A percentile compares a stretch with the other conserved stretches of the same genome.
Conservation (phyloP, 2,113 vertebrate species). For the Ptychochromis oligacanthus region DNA sequence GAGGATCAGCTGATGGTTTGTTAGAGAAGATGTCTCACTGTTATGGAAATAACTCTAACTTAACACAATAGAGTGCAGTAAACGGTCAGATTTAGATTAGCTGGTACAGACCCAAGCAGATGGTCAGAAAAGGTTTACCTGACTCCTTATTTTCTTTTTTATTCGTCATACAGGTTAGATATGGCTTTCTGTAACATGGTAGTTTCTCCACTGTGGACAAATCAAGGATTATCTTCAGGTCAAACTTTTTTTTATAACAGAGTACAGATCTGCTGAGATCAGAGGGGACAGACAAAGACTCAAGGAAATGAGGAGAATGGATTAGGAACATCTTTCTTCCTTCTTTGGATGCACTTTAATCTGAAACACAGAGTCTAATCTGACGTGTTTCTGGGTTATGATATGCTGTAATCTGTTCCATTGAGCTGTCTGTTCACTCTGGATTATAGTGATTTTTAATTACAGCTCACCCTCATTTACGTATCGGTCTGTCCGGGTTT, state of each 20-base stretch:
- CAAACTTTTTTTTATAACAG: too few species aligned
- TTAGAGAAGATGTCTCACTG: neutral
- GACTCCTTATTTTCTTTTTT: too few species aligned
- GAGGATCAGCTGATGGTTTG: neutral
- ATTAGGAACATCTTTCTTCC: neutral
- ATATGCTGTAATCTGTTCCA: constrained; percentile 64
- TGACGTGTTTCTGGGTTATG: constrained; percentile 33
- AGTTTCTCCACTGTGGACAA: neutral
- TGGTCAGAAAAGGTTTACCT: neutral
- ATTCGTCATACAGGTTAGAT: neutral
- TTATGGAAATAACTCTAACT: neutral
- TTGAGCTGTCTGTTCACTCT: neutral
- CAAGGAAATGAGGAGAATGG: neutral
- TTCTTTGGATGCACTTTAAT: constrained; percentile 13
- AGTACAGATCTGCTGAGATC: neutral
- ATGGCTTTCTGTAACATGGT: neutral
- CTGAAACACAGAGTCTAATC: constrained; percentile 33
- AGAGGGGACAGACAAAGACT: neutral
- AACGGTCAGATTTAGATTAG: neutral
- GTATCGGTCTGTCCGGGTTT: neutral
- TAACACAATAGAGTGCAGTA: neutral
- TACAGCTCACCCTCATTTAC: neutral
- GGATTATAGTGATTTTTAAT: constrained; percentile 26
- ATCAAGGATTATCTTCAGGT: too few species aligned
- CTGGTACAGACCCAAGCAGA: neutral